Evolutionary conservation across 2,888 invertebrate genomes (phyloP).

Genomic region (Kuschelorhynchus macadamiae): DNA sequence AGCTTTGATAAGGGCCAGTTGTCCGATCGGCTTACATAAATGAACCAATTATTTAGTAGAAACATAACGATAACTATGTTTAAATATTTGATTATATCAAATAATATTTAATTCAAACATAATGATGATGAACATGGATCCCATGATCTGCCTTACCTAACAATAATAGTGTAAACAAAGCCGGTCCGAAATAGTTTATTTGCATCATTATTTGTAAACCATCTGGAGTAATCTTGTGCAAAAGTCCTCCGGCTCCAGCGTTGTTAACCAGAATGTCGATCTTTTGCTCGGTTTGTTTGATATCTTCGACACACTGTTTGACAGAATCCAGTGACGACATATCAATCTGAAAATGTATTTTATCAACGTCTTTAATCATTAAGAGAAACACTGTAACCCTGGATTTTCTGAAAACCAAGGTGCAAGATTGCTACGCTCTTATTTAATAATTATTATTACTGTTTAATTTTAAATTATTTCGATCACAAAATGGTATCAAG

Average conservation of each 20-base stretch:
- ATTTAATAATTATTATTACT: no score
- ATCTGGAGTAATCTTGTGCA: constrained; percentile 71
- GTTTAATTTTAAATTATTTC: no score
- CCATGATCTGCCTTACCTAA: constrained; percentile 66
- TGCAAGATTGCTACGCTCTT: no score
- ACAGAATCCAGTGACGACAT: constrained; percentile 69
- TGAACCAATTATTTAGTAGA: not conserved
- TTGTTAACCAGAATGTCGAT: constrained; percentile 78
- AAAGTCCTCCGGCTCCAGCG: constrained; percentile 72
- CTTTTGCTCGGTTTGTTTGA: constrained; percentile 70
- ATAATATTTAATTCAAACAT: no score
- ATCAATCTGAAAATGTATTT: constrained; percentile 22
- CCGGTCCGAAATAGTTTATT: constrained; percentile 80
- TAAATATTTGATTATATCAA: no score
- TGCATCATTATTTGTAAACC: constrained; percentile 77
- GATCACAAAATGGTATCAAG: no score
- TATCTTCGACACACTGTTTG: constrained; percentile 74
- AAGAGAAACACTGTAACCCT: no score
- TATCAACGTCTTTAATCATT: no score
- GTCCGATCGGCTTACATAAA: not conserved
- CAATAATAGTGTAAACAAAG: constrained; percentile 78
- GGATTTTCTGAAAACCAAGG: no score
- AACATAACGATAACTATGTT: not conserved
- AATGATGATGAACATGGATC: no score
- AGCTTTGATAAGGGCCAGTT: no score